phyloP scores from a whole-genome alignment of 2,888 invertebrate species.

The Nowickia ferox region DNA sequence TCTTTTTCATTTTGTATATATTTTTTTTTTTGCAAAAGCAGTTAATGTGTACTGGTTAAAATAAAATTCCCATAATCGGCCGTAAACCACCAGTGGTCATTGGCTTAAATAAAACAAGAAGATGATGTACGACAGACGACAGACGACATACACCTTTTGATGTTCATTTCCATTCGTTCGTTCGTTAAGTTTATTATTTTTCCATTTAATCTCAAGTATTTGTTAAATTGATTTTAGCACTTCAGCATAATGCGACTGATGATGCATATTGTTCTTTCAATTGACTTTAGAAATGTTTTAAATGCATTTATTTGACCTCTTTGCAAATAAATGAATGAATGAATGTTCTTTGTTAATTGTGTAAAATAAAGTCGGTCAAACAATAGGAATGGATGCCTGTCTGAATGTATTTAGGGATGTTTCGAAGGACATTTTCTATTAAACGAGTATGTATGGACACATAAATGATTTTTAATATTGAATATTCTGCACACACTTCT shows the following conservation, averaged over 20 bases:
- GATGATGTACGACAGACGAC: constrained; percentile 34
- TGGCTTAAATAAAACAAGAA: constrained; percentile 43
- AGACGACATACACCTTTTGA: constrained; percentile 57
- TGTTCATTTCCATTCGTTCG: constrained; percentile 36
- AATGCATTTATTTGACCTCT: constrained; percentile 61
- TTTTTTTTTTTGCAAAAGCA: constrained; percentile 16
- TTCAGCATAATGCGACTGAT: constrained; percentile 41
- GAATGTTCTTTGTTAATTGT: constrained; percentile 33
- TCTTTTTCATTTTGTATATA: no score
- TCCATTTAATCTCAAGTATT: constrained; percentile 57
- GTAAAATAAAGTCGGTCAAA: constrained; percentile 5
- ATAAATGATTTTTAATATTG: not conserved
- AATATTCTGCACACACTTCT: constrained; percentile 18
- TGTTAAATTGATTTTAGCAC: constrained; percentile 63
- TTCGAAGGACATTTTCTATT: constrained; percentile 36
- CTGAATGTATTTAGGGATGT: constrained; percentile 9
- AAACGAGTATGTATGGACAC: no score
- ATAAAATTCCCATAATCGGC: constrained; percentile 50
- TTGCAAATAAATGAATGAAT: constrained; percentile 4
- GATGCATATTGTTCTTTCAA: constrained; percentile 56
- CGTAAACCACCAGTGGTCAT: constrained; percentile 54
- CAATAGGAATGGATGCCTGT: not conserved
- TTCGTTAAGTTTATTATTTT: constrained; percentile 48
- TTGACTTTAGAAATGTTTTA: constrained; percentile 63
- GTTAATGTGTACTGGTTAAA: constrained; percentile 15